A percentile compares a stretch with the other conserved stretches of the same genome.
Evolutionary conservation across 2,888 invertebrate species (phyloP).

Genomic region (Cordilura impudica): DNA sequence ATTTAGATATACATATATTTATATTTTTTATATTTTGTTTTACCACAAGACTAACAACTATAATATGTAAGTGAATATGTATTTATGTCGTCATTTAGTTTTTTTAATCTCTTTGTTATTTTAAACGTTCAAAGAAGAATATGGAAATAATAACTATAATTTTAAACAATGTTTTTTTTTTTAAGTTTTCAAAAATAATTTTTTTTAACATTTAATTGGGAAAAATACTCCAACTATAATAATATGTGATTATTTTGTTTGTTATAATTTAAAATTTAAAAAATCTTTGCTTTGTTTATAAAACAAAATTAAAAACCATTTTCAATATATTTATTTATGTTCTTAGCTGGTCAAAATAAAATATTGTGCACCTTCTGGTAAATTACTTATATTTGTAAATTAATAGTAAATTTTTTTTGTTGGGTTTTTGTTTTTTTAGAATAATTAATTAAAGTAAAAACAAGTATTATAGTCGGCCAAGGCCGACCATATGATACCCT

Average conservation of each 20-base stretch:
- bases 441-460: constrained; percentile 46
- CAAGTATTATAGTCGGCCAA: too few relatives aligned
- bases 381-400: constrained; percentile 20
- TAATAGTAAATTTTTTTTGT: constrained; percentile 37
- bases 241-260: neutral
- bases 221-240: neutral
- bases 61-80: constrained; percentile 26
- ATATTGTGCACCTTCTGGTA: constrained; percentile 34
- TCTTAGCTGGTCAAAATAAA: constrained; percentile 18
- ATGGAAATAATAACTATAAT: neutral
- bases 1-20: neutral
- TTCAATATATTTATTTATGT: neutral
- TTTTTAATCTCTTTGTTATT: neutral
- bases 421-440: neutral
- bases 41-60: constrained; percentile 41
- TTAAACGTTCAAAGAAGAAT: neutral
- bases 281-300: constrained; percentile 34
- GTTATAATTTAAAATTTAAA: neutral
- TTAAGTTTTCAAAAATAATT: neutral
- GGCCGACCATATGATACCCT: too few relatives aligned
- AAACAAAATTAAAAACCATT: constrained; percentile 26
- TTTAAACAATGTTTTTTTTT: neutral
- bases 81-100: constrained; percentile 6
- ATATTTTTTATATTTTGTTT: neutral
- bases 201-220: too few relatives aligned